Conservation (phyloP, 2,797 vertebrate species). For the Sebastes hubbsi region DNA sequence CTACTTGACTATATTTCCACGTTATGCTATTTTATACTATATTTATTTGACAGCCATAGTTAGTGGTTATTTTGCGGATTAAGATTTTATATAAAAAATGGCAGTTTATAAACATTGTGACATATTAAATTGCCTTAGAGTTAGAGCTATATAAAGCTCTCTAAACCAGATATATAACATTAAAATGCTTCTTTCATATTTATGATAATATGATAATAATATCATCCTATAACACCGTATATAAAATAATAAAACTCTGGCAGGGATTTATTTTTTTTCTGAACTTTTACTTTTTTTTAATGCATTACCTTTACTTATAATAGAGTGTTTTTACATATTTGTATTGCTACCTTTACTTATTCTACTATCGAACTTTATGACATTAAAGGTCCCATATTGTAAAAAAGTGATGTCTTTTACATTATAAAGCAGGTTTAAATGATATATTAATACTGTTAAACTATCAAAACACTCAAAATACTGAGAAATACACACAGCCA, state of each 20-base stretch:
- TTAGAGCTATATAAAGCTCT: not conserved
- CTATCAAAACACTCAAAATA: too few species aligned
- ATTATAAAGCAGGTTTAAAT: too few species aligned
- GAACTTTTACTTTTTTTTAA: not conserved
- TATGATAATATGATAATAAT: too few species aligned
- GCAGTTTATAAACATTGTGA: not conserved
- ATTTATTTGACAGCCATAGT: not conserved
- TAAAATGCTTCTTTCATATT: not conserved
- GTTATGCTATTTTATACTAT: not conserved
- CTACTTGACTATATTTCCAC: not conserved
- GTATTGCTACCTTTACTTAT: not conserved
- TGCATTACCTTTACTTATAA: not conserved
- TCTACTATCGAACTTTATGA: too few species aligned
- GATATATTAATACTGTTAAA: too few species aligned
- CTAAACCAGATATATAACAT: too few species aligned
- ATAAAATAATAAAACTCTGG: too few species aligned
- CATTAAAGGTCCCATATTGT: too few species aligned
- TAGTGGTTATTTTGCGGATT: too few species aligned
- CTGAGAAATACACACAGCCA: fast-evolving
- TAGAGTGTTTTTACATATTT: not conserved
- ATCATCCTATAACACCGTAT: too few species aligned
- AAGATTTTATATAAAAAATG: too few species aligned
- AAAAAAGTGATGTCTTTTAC: too few species aligned
- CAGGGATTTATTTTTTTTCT: not conserved
- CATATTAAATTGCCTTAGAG: not conserved